Evolutionary conservation across 2,113 vertebrate species (phyloP), one percentile per base, ranked within the genome.

Genomic region (Mesocricetus auratus): DNA sequence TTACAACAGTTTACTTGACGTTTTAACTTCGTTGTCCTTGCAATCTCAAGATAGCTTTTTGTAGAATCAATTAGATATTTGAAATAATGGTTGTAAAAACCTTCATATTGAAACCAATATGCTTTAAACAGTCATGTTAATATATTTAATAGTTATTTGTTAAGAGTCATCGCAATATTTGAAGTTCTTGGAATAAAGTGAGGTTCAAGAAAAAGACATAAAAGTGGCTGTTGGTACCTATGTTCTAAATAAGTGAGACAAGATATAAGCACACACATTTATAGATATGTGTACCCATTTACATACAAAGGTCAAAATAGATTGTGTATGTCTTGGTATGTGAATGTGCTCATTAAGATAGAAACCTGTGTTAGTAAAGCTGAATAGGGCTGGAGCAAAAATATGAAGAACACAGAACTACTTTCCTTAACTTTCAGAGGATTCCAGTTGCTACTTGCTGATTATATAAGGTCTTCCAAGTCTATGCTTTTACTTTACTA

Each of bases 131-230:
- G 85, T 29, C 11, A 82, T 45, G 31, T 82, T 75, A 7, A 77
- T 29, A 85, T 93, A 42, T 81, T 95, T 62, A 73, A 64, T 9
- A 85, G 36, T 36, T 86, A 86, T 90, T 91, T 90, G 26, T 95
- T 90, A 42, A 82, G 62, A 66, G 42, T 77, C 7, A 42, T 16
- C 24, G 16, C 22, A 45, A 3, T 56, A 21, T 89, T 91, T 89
- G 78, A 83, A 13, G 56, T 96, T 5, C 16, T 88, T 36, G 2
- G 15, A 47, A 7, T 87, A 88, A 8, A 86, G 47, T 33, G 11
- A 86, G 50, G 1, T 47, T 24, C 29, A 60, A 68, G 16, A 79
- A n/a, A 68, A 91, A 53, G 56, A 39, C 15, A 66, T 0, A 88
- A 42, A 45, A 13, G 50, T 19, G 36, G 10, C 24, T 58, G 60